Evolutionary conservation across 1,140 invertebrate genomes (phyloP).

Genomic region (Rhysida immarginata): DNA sequence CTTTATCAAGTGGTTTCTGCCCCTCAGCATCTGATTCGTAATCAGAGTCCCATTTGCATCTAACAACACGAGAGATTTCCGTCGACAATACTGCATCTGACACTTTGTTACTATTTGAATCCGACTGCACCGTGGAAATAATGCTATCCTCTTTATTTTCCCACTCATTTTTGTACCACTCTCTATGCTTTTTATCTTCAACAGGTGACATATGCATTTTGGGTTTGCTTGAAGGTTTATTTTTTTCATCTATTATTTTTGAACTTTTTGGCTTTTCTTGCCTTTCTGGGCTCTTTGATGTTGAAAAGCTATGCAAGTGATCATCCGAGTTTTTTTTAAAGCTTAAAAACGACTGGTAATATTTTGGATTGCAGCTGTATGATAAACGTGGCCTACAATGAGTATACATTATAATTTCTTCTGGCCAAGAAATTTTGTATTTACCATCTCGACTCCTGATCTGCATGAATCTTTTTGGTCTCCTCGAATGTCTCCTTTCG

Average conservation of each 20-base stretch:
- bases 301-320: too few species aligned
- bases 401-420: constrained; percentile 16
- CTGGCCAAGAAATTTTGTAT: constrained; percentile 11
- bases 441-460: not conserved
- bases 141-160: not conserved
- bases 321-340: too few species aligned
- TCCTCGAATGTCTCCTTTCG: not conserved
- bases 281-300: too few species aligned
- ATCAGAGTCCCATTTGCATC: constrained; percentile 17
- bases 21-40: constrained; percentile 9
- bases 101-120: not conserved
- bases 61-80: constrained; percentile 4
- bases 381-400: constrained; percentile 11
- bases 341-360: too few species aligned
- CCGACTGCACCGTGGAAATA: not conserved
- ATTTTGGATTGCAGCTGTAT: constrained; percentile 18
- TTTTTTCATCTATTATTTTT: too few species aligned
- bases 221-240: too few species aligned
- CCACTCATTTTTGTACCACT: not conserved
- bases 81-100: not conserved
- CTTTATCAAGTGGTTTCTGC: not conserved
- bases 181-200: not conserved
- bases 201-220: too few species aligned
- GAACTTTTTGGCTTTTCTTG: too few species aligned
- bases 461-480: not conserved